A percentile compares a stretch with the other conserved stretches of the same genome.
These are phyloP conservation scores for Urechis unicinctus DNA, from an alignment of 2,888 invertebrate species.

Conservation along the genomic window DNA sequence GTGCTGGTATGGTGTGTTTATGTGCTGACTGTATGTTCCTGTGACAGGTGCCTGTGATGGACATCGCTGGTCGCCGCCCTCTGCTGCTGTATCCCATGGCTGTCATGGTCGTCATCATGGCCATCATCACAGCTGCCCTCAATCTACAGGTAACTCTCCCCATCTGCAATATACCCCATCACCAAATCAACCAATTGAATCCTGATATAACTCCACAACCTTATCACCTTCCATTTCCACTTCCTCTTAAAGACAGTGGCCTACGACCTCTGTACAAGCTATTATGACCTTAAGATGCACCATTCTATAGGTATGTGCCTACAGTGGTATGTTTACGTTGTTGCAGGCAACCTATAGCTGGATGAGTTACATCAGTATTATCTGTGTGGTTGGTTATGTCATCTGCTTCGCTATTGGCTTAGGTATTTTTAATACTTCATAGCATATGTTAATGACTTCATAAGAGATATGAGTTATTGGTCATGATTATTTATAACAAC, in stretches of 20 bases:
- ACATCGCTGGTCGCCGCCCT: slow-evolving; percentile 87
- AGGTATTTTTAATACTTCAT: slow-evolving; percentile 38
- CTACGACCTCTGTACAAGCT: no score
- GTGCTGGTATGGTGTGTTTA: no score
- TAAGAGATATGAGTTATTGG: neutral
- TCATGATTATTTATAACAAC: neutral
- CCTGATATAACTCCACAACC: no score
- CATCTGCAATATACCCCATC: no score
- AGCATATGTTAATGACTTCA: neutral
- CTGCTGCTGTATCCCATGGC: slow-evolving; percentile 74
- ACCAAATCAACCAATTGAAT: no score
- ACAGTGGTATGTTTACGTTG: slow-evolving; percentile 1
- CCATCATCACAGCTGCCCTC: slow-evolving; percentile 59
- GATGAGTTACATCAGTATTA: slow-evolving; percentile 53
- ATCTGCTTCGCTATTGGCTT: slow-evolving; percentile 87
- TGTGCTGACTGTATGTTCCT: neutral
- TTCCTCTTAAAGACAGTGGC: no score
- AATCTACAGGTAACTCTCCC: slow-evolving; percentile 35
- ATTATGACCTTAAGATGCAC: no score
- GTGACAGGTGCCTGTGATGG: slow-evolving; percentile 78
- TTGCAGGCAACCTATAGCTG: slow-evolving; percentile 24
- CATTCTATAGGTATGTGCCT: no score
- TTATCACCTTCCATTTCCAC: no score
- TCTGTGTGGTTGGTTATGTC: slow-evolving; percentile 73
- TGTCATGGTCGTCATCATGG: slow-evolving; percentile 65